Evolutionary conservation across 2,113 vertebrate genomes (phyloP), one percentile per base, ranked within the genome.

Genomic region (Argyrosomus japonicus): DNA sequence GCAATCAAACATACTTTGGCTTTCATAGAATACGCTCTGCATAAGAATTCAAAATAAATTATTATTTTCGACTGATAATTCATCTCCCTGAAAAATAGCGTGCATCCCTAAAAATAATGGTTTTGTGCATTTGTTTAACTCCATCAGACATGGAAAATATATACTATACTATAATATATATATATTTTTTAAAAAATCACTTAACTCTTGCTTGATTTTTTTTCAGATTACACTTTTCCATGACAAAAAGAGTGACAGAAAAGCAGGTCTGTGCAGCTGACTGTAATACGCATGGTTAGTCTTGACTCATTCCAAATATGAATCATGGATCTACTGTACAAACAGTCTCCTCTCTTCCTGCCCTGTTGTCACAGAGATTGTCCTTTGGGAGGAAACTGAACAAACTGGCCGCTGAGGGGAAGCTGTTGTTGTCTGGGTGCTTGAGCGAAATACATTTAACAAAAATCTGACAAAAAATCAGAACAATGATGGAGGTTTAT

Each of bases 321-420:
- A 74, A 85, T 61, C 45, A 25, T 23, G 56, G 19, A 68, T 71
- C 36, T 64, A 67, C 36, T 40, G 36, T 40, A 40, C 43, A 81
- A 81, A 81, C 82, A 72, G 23, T 43, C 29, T 69, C 73, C 68
- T 78, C 47, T 60, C 75, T 4, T 45, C 58, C 17, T 14, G 0
- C n/a, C 48, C 19, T 79, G 92, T 92, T 73, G 82, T 74, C 91
- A 87, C 45, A 75, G 87, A 62, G 75, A 74, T 45, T 27, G 45
- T 86, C 84, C 70, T 75, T 61, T 48, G 82, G 86, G 88, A 84
- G 51, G 43, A 7, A 69, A n/a, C 64, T 50, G 19, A 79, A 74
- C 60, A 85, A 76, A 83, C 63, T 69, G 68, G 70, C 73, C 60
- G 62, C 67, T 56, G 53, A 65, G 65, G 25, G 68, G 53, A 69